Conservation (phyloP, 2,113 vertebrate species). For the Phylloscopus trochilus region DNA sequence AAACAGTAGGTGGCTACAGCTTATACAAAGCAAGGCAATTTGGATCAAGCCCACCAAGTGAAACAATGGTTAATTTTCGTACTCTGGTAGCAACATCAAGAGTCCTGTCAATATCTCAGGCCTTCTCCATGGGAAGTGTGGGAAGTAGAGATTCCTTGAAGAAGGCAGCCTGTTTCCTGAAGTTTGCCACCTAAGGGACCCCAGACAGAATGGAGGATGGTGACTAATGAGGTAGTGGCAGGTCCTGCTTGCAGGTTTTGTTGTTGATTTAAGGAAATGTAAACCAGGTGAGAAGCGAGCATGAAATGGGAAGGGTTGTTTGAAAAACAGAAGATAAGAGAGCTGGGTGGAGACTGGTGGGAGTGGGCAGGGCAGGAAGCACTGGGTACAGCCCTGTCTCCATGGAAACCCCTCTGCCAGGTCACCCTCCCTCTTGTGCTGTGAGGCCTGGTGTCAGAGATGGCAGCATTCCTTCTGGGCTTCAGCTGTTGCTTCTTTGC, state of each 20-base stretch:
- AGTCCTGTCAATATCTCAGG: not conserved
- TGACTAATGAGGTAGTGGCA: not conserved
- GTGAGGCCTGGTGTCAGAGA: not conserved
- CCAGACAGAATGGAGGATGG: not conserved
- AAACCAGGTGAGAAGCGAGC: not conserved
- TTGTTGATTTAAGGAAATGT: not conserved
- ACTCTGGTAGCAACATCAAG: not conserved
- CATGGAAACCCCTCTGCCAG: not conserved
- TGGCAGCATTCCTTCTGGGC: not conserved
- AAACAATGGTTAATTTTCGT: not conserved
- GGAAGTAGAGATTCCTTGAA: not conserved
- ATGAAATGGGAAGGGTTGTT: not conserved
- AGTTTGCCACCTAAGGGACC: not conserved
- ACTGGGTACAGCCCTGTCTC: fast-evolving
- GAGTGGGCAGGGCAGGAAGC: not conserved
- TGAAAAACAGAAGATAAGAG: not conserved
- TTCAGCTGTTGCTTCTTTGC: not conserved
- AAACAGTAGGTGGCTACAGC: not conserved
- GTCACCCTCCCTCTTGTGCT: not conserved
- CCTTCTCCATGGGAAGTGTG: not conserved
- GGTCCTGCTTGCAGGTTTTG: not conserved
- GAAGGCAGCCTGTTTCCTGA: not conserved
- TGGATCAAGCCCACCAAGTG: not conserved
- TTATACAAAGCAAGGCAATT: not conserved
- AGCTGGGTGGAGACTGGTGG: not conserved